Evolutionary conservation across 2,797 vertebrate species (phyloP).

Genomic region (Sebastes glaucus): DNA sequence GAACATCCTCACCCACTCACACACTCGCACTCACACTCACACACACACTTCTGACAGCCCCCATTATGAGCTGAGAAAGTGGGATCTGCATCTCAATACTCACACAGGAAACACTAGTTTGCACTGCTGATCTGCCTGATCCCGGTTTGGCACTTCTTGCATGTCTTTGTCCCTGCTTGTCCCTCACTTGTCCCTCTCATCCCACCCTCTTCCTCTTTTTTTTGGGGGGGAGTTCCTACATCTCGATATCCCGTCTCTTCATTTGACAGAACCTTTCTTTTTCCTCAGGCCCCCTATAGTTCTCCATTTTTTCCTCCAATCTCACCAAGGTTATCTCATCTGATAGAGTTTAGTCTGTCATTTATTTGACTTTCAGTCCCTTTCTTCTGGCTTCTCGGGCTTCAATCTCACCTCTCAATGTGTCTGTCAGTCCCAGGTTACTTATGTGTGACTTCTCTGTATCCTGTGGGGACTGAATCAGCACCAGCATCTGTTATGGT

Average conservation of each 20-base stretch:
- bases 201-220: constrained; percentile 32
- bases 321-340: constrained; percentile 12
- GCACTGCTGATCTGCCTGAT: constrained; percentile 65
- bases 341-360: constrained; percentile 5
- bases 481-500: constrained; percentile 54
- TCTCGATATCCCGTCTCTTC: constrained; percentile 7
- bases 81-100: constrained; percentile 82
- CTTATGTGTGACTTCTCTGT: constrained; percentile 15
- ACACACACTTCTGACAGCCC: constrained; percentile 55
- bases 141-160: constrained; percentile 52
- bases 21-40: neutral
- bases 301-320: neutral
- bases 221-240: neutral
- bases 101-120: constrained; percentile 73
- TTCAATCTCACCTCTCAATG: constrained; percentile 14
- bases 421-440: constrained; percentile 23
- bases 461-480: constrained; percentile 71
- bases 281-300: neutral
- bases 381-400: neutral
- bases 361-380: constrained; percentile 27
- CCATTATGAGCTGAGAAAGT: constrained; percentile 71
- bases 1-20: constrained; percentile 29
- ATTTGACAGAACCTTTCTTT: constrained; percentile 4
- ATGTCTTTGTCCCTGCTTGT: constrained; percentile 47
- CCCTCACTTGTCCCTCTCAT: constrained; percentile 32